Base-by-base conservation (phyloP, 1,140 invertebrate genomes). In the Solenopsis fugax region DNA sequence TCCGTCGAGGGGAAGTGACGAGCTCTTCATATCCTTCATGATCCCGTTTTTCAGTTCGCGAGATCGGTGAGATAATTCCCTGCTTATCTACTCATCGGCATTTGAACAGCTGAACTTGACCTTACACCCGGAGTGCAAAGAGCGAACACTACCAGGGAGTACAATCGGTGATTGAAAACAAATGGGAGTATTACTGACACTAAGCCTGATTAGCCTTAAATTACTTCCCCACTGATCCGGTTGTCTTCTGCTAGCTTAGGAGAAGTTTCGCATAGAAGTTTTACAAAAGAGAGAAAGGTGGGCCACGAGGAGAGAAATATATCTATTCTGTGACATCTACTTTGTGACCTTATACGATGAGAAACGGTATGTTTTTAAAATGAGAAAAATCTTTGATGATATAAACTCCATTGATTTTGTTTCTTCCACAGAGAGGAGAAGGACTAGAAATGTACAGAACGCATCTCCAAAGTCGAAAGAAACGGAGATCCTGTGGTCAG, bases 401-500 rank as follows among this genome's bases (percentile, higher is more conserved):
- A 10, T 18, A 9, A n/a, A n/a, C 10, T 52, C 5, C 13, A 37
- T 34, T 18, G 1, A 75, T 41, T 76, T 75, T 76, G 13, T 29
- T 48, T 45, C 0, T 56, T 10, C 7, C 9, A 4, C 7, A 60
- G 34, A 45, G 3, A 72, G 10, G n/a, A 84, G 18, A 13, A 82
- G 13, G 21, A 21, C 16, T 18, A 84, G 29, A 18, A 58, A n/a
- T 58, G 21, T 54, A 45, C 65, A 52, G 76, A 93, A 76, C 7
- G 93, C 92, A 92, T 87, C 92, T 87, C 65, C 87, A 3, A 78
- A 16, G 0, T 78, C 88, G 2, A 92, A 90, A 62, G 91, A 93
- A 3, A 72, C 69, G 0, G 92, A 93, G 13, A 73, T 87, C 1
- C 13, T 93, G n/a, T 95, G 93, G 93, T 92, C 92, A 0, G 85